Evolutionary conservation across 1,140 invertebrate species (phyloP).

Genomic region (Atta texana): DNA sequence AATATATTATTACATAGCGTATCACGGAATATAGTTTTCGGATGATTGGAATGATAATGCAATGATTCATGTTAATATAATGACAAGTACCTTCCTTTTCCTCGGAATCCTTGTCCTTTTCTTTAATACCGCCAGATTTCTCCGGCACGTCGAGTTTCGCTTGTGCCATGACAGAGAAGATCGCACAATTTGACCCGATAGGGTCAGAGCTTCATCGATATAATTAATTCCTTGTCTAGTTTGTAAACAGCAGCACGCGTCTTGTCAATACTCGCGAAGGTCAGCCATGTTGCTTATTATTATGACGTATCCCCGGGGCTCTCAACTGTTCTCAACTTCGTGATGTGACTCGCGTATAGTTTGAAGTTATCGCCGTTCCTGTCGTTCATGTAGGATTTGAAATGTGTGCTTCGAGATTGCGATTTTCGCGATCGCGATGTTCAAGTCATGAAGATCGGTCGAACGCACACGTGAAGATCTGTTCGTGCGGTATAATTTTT

Average conservation of each 20-base stretch:
- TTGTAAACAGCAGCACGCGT: constrained; percentile 34
- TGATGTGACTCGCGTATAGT: no score
- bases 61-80: not conserved
- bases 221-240: not conserved
- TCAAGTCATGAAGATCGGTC: not conserved
- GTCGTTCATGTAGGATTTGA: not conserved
- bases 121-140: constrained; percentile 62
- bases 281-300: constrained; percentile 69
- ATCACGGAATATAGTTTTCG: not conserved
- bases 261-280: constrained; percentile 21
- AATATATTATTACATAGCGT: not conserved
- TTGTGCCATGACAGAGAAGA: constrained; percentile 68
- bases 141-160: constrained; percentile 70
- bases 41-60: no score
- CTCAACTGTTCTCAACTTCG: constrained; percentile 6
- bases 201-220: constrained; percentile 23
- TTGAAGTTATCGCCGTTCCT: not conserved
- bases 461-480: no score
- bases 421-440: not conserved
- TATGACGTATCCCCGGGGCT: constrained; percentile 52
- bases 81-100: constrained; percentile 71
- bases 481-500: no score
- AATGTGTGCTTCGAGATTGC: not conserved
- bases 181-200: not conserved
- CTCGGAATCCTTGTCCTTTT: constrained; percentile 73